These are phyloP conservation scores for Drosophila ustulata DNA, from an alignment of 2,888 invertebrate species.

Conservation along the genomic window DNA sequence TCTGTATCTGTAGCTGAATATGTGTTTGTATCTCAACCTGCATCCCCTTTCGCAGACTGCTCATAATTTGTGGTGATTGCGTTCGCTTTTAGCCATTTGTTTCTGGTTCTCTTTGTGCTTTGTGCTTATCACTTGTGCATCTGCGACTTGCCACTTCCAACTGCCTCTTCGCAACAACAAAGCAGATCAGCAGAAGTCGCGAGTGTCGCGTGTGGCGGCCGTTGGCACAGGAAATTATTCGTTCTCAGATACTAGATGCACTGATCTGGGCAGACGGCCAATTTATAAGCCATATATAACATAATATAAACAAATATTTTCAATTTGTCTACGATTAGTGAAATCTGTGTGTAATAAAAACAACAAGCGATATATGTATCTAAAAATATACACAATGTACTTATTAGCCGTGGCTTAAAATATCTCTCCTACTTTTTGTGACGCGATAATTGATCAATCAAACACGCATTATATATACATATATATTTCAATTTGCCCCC, in stretches of 20 bases:
- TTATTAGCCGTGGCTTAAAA: slow-evolving; percentile 32
- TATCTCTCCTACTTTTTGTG: slow-evolving; percentile 24
- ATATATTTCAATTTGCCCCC: slow-evolving; percentile 1
- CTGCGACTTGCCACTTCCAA: slow-evolving; percentile 11
- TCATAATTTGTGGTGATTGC: slow-evolving; percentile 32
- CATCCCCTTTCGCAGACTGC: slow-evolving; percentile 6
- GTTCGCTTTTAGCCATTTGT: slow-evolving; percentile 22
- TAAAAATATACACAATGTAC: slow-evolving; percentile 7
- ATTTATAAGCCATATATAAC: slow-evolving; percentile 23
- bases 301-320: slow-evolving; percentile 21
- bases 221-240: slow-evolving; percentile 68
- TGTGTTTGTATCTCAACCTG: not conserved
- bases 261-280: slow-evolving; percentile 64
- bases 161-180: slow-evolving; percentile 11
- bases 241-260: slow-evolving; percentile 37
- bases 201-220: slow-evolving; percentile 65
- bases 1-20: not conserved
- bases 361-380: not conserved
- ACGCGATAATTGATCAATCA: slow-evolving; percentile 57
- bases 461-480: slow-evolving; percentile 32
- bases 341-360: slow-evolving; percentile 26
- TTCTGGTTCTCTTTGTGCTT: slow-evolving; percentile 42
- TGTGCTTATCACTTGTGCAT: slow-evolving; percentile 58
- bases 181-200: not conserved
- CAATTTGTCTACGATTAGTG: slow-evolving; percentile 26